phyloP scores from a whole-genome alignment of 2,888 invertebrate species.

The Cyclophora punctaria region DNA sequence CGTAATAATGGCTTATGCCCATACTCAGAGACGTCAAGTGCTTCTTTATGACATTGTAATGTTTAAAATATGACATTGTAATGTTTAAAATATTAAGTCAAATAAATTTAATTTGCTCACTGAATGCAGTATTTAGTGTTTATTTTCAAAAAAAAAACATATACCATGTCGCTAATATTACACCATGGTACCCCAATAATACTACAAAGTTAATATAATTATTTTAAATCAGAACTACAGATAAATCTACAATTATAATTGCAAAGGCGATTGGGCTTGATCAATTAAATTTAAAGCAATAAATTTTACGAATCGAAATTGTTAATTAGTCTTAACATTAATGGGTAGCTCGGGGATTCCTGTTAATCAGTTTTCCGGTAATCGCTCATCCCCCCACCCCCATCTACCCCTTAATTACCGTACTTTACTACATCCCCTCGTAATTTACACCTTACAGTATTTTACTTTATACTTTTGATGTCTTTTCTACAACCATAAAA shows the following conservation, averaged over 20 bases:
- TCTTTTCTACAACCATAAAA: slow-evolving; percentile 7
- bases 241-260: slow-evolving; percentile 5
- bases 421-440: slow-evolving; percentile 27
- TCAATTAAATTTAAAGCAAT: slow-evolving; percentile 14
- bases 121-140: too few species aligned
- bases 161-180: too few species aligned
- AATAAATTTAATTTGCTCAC: too few species aligned
- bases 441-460: slow-evolving; percentile 14
- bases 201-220: neutral
- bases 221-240: slow-evolving; percentile 1
- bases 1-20: too few species aligned
- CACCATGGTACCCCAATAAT: too few species aligned
- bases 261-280: slow-evolving; percentile 11
- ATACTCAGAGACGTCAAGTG: too few species aligned
- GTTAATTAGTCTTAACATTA: slow-evolving; percentile 32
- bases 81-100: too few species aligned
- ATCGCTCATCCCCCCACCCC: slow-evolving; percentile 28
- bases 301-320: slow-evolving; percentile 27
- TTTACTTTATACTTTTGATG: slow-evolving; percentile 4
- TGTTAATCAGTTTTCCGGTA: slow-evolving; percentile 32
- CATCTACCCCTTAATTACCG: slow-evolving; percentile 18
- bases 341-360: slow-evolving; percentile 27
- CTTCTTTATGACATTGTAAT: too few species aligned
- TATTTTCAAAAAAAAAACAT: too few species aligned
- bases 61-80: too few species aligned